Base-by-base conservation (phyloP, 30 jellyfish, hydroid and myxozoan species). In the Haliclystus octoradiatus region DNA sequence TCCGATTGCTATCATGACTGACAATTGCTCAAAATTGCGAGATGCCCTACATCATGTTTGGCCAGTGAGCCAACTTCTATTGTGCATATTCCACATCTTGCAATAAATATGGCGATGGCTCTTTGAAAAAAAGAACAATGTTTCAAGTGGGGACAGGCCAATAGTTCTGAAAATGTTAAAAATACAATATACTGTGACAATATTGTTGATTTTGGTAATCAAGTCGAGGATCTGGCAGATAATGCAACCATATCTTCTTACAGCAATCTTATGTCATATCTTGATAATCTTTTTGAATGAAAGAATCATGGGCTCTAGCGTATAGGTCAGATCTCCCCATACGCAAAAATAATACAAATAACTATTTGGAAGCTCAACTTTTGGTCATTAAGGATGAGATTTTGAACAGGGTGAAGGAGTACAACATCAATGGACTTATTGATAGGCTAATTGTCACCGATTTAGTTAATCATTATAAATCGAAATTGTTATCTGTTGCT, bases 401-500 rank as follows among this genome's bases (percentile, higher is more conserved):
- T 2, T 30, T 68, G 2, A 34, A 49, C 32, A 46, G 78, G n/a
- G 26, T 19, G 72, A 68, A 68, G 47, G 78, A 68, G 72, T 49
- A 23, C 28, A 68, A 68, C 30, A 49, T 24, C 26, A 49, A 19
- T 3, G 78, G 78, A 35, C 71, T 68, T n/a, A n/a, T n/a, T n/a
- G 63, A 65, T 65, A 25, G 65, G 47, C 49, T 33, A 68, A 32
- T 23, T 68, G 33, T 5, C 34, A 0, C 4, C 19, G 78, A 68
- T 13, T 68, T 68, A 15, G 71, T 19, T 19, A 32, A 33, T 19
- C 78, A 68, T 47, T 68, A 68, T 71, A 68, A 68, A 49, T 19
- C 71, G n/a, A 68, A 47, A 32, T 47, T 68, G 2, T 52, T 68
- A n/a, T 40, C 71, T 33, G 78, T 68, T 2, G 78, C 78, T 9